Evolutionary conservation across 2,888 invertebrate species (phyloP), one percentile per base, ranked within the genome.

Genomic region (Troides helena): DNA sequence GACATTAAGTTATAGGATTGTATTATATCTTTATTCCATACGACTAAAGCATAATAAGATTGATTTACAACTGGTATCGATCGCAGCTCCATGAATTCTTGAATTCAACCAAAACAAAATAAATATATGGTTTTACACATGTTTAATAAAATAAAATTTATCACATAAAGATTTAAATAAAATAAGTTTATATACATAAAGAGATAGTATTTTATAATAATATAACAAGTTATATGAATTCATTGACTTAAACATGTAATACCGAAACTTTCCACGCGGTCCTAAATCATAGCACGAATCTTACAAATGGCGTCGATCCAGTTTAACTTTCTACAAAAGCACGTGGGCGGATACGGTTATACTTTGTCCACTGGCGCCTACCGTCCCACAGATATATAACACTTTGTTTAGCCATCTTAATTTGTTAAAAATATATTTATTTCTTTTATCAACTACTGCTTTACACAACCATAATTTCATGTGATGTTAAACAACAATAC

Each of bases 281-380:
- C 74, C 70, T 72, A 74, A 76, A 75, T 70, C 73, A 80, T 82
- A 81, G 83, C 72, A 80, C 78, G 76, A 80, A 78, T 79, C 76
- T 80, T 80, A 84, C 83, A 82, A 86, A 85, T 82, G 83, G 79
- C 85, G 84, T 81, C 83, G 84, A 79, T 88, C 89, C 87, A 90
- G 89, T 90, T 90, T 89, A 88, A 90, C 92, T 92, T 92, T 92
- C 92, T 91, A 90, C 85, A 76, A 80, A 80, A 80, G 81, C 81
- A 82, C 80, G 87, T 88, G 83, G 85, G 83, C 84, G 86, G 85
- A 84, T 85, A 83, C 85, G 81, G 62, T 39, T 10, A 58, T 43
- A 46, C 62, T 56, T 65, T 43, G 80, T 80, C 77, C 75, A 79
- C 77, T 81, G 80, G 77, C 73, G 79, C 74, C 72, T 74, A 68